These are phyloP conservation scores for Myathropa florea DNA, from an alignment of 2,888 invertebrate genomes.

Conservation along the genomic window DNA sequence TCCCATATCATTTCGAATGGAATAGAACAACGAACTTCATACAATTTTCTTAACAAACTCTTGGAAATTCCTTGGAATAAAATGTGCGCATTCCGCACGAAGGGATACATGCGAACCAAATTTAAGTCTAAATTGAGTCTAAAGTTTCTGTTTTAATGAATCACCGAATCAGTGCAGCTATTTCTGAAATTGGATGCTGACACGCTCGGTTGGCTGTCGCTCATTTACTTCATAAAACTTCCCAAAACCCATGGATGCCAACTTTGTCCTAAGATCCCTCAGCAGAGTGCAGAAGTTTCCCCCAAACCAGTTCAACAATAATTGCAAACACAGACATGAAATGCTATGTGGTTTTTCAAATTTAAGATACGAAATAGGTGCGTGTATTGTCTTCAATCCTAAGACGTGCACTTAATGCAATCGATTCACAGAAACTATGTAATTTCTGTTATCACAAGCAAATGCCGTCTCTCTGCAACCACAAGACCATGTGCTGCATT, in stretches of 20 bases:
- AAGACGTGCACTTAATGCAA: background rate
- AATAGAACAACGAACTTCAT: background rate
- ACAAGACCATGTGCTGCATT: slow-evolving; percentile 44
- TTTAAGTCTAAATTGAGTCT: background rate
- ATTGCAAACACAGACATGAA: background rate
- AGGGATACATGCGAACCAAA: background rate
- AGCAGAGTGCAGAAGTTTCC: background rate
- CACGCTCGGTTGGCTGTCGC: background rate
- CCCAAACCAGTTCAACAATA: background rate
- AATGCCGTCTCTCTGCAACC: slow-evolving; percentile 7
- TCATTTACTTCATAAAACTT: background rate
- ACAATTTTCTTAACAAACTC: background rate
- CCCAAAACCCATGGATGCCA: background rate
- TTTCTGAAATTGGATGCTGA: background rate
- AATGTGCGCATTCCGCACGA: background rate
- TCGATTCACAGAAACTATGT: background rate
- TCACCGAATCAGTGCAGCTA: background rate
- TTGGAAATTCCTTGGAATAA: background rate
- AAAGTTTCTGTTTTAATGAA: background rate
- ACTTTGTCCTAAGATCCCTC: background rate
- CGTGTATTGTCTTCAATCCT: background rate
- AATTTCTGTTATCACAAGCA: background rate
- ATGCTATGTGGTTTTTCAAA: background rate
- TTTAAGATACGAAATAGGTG: background rate
- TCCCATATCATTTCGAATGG: background rate